Evolutionary conservation across 2,888 invertebrate species (phyloP).

Genomic region (Chrysomela aeneicollis): DNA sequence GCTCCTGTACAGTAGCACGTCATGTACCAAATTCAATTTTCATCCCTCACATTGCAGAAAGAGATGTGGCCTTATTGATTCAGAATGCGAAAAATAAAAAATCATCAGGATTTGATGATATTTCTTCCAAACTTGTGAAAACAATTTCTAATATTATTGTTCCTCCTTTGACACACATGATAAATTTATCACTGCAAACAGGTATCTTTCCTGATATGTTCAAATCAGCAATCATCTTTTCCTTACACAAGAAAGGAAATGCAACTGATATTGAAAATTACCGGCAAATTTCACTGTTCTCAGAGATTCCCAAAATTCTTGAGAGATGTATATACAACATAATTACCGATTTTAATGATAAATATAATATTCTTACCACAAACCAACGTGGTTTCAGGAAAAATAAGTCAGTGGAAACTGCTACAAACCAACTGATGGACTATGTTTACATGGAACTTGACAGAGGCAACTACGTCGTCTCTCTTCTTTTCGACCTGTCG

Average conservation of each 20-base stretch:
- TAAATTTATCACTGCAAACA: neutral
- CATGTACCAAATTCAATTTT: conserved; percentile 9
- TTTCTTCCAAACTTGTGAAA: conserved; percentile 1
- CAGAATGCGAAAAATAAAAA: conserved; percentile 6
- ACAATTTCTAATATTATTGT: neutral
- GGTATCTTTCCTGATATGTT: conserved; percentile 12
- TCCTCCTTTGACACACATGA: conserved; percentile 5
- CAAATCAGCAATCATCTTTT: conserved; percentile 8
- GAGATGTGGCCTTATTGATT: conserved; percentile 10
- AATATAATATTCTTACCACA: neutral
- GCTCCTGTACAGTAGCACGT: neutral
- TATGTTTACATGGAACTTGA: conserved; percentile 13
- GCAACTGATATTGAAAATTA: conserved; percentile 12
- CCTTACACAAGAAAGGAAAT: conserved; percentile 15
- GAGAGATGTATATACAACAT: conserved; percentile 2
- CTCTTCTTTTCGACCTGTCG: too few relatives aligned
- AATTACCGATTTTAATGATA: neutral
- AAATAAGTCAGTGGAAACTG: conserved; percentile 15
- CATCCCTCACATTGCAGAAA: conserved; percentile 7
- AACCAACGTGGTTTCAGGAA: conserved; percentile 14
- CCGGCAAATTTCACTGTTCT: conserved; percentile 15
- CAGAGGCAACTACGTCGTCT: conserved; percentile 4
- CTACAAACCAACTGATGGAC: conserved; percentile 13
- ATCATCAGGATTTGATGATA: conserved; percentile 5
- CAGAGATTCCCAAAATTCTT: conserved; percentile 2